Conservation (phyloP, 2,113 vertebrate species). For the Oxygymnocypris stewartii region DNA sequence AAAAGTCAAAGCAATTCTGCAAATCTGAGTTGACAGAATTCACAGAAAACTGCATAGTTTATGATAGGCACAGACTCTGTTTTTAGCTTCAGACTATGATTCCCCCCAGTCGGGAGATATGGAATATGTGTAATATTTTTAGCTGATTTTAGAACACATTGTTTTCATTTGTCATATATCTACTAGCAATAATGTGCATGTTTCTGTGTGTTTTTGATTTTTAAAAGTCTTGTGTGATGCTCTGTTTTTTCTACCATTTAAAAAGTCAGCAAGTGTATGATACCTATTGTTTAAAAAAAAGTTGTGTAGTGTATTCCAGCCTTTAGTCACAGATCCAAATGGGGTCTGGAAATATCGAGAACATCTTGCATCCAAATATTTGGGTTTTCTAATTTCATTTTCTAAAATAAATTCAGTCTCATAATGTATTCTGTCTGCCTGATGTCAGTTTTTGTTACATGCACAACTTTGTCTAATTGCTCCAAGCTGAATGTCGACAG, state of each 20-base stretch:
- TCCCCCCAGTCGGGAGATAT: not conserved
- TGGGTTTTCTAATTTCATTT: not conserved
- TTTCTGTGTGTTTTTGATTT: not conserved
- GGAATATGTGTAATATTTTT: not conserved
- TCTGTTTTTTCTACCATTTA: not conserved
- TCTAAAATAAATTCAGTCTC: slow-evolving; percentile 8
- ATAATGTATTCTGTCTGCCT: not conserved
- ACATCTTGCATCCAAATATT: slow-evolving; percentile 5
- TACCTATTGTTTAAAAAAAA: not conserved
- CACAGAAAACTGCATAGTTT: not conserved
- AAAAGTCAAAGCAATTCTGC: not conserved
- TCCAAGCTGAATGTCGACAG: slow-evolving; percentile 7
- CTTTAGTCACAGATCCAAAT: not conserved
- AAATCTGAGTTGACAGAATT: not conserved
- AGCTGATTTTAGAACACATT: not conserved
- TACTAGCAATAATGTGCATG: not conserved
- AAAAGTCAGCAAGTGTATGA: not conserved
- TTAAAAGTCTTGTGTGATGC: not conserved
- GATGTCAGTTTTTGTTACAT: slow-evolving; percentile 13
- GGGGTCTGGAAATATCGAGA: not conserved
- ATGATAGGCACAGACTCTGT: not conserved
- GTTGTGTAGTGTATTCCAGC: not conserved
- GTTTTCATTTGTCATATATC: not conserved
- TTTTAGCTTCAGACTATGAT: not conserved
- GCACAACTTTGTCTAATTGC: not conserved